phyloP scores from a whole-genome alignment of 92 coral and sea anemone species.

The Desmophyllum pertusum region DNA sequence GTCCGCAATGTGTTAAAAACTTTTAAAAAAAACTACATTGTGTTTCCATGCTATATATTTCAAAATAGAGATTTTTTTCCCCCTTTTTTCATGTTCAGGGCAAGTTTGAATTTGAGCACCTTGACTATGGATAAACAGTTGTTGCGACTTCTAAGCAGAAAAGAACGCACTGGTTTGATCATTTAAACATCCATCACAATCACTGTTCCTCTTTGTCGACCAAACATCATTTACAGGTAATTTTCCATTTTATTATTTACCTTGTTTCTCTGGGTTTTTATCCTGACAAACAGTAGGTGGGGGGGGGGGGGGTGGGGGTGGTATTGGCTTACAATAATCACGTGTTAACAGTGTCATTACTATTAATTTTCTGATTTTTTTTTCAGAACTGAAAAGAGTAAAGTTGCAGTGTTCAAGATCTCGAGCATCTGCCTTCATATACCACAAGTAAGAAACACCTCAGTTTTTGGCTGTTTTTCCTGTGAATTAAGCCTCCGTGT shows the following conservation, averaged over 20 bases:
- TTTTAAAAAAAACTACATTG: no score
- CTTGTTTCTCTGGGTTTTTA: background rate
- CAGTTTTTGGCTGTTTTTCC: background rate
- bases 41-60: background rate
- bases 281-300: background rate
- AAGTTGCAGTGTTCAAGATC: slow-evolving; percentile 83
- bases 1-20: no score
- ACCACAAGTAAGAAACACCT: slow-evolving; percentile 75
- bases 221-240: slow-evolving; percentile 78
- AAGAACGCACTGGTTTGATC: slow-evolving; percentile 72
- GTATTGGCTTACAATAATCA: background rate
- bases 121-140: slow-evolving; percentile 92
- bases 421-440: slow-evolving; percentile 91
- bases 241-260: background rate
- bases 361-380: background rate
- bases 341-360: background rate
- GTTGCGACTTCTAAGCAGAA: slow-evolving; percentile 66
- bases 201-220: slow-evolving; percentile 86
- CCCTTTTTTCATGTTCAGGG: slow-evolving; percentile 49
- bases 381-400: slow-evolving; percentile 70
- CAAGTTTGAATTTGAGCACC: slow-evolving; percentile 71
- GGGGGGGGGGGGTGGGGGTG: no score
- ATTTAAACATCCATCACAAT: slow-evolving; percentile 79
- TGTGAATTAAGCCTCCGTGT: no score
- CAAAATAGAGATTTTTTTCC: background rate